phyloP scores from a whole-genome alignment of 2,113 vertebrate species.

The Aramus guarauna region DNA sequence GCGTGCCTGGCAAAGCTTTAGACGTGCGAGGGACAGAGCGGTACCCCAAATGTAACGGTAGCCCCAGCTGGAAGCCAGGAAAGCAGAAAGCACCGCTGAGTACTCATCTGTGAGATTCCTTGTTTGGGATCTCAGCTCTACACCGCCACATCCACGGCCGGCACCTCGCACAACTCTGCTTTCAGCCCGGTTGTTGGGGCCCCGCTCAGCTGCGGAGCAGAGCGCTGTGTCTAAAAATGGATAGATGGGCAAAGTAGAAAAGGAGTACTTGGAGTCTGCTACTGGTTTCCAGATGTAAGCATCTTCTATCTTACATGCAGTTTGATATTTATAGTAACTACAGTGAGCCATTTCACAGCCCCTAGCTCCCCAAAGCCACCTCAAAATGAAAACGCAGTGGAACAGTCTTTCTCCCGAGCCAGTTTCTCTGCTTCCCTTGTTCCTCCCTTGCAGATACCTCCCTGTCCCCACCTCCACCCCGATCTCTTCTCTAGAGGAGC shows the following conservation, averaged over 20 bases:
- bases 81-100: not conserved
- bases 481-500: not conserved
- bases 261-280: not conserved
- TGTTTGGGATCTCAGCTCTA: not conserved
- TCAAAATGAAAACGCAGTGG: not conserved
- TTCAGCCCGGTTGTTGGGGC: not conserved
- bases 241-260: not conserved
- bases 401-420: not conserved
- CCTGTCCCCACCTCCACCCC: not conserved
- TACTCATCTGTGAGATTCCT: too few relatives aligned
- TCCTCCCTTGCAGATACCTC: not conserved
- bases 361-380: not conserved
- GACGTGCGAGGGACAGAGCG: not conserved
- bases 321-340: not conserved
- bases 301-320: not conserved
- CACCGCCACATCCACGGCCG: not conserved
- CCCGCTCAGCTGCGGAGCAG: not conserved
- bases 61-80: not conserved
- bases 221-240: not conserved
- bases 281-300: not conserved
- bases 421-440: not conserved
- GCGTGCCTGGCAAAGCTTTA: not conserved
- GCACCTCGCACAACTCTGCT: not conserved
- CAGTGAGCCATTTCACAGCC: not conserved
- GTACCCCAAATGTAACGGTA: accelerated